Base-by-base conservation (phyloP, 1,140 invertebrate genomes). In the Homarus americanus region DNA sequence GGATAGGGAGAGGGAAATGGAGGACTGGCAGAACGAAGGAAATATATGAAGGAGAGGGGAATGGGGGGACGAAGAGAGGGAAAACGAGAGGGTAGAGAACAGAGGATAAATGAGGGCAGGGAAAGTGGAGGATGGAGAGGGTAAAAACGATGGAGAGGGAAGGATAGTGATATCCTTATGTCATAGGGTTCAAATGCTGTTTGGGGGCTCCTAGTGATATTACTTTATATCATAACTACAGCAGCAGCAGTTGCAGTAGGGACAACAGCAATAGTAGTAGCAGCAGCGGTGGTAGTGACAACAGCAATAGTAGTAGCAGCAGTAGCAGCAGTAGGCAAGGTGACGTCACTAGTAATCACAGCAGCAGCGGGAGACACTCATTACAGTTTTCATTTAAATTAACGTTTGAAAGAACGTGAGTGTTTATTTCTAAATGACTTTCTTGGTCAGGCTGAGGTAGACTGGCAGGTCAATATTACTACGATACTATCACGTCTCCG, bases 371-470 rank as follows among this genome's bases (percentile, higher is more conserved):
- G 17, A 32, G 63, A 69, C 63, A 69, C 20, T 20, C 32, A 66
- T 69, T 69, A 32, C 28, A 32, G 63, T 69, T 1, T 69, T 69
- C 63, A 69, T 69, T 69, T 69, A 69, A 69, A 69, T 28, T 32
- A 4, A 69, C n/a, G 63, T 69, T 24, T 32, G 63, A 5, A 69
- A 69, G n/a, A 69, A 32, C 63, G 5, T 4, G 0, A 10, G 63
- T 69, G 32, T 69, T 69, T 69, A 69, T 69, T 32, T 69, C 2
- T 4, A 69, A 69, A 69, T 69, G n/a, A 69, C n/a, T 69, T 69
- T 69, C 17, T 2, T 32, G 63, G 63, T 12, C n/a, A 32, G 63
- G 32, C 5, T 69, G n/a, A 69, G n/a, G 63, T 2, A 34, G n/a
- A 69, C 9, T 32, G 63, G 12, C 63, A 69, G n/a, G n/a, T 4